phyloP scores from a whole-genome alignment of 2,797 vertebrate genomes.

The Gorsachius magnificus region DNA sequence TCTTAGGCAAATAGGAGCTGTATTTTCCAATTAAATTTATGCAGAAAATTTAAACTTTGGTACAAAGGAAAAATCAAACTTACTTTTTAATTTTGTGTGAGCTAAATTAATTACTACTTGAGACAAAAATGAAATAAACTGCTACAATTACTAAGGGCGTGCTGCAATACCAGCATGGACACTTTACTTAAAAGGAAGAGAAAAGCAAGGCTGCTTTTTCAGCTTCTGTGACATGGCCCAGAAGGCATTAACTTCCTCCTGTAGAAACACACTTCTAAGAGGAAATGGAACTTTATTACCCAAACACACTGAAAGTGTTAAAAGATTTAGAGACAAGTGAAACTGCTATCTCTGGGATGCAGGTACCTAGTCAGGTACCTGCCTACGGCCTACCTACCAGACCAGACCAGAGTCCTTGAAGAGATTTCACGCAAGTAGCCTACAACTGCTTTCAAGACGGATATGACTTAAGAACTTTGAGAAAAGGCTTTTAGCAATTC shows the following conservation, averaged over 20 bases:
- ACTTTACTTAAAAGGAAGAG: not conserved
- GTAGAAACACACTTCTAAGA: not conserved
- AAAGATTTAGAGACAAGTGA: not conserved
- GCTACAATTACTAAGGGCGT: not conserved
- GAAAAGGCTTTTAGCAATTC: not conserved
- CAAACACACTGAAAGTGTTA: not conserved
- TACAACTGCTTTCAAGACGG: not conserved
- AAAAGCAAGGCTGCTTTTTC: not conserved
- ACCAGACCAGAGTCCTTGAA: not conserved
- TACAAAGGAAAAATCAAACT: not conserved
- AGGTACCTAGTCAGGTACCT: not conserved
- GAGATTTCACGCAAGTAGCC: not conserved
- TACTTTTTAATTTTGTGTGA: not conserved
- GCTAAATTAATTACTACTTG: not conserved
- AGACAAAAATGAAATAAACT: not conserved
- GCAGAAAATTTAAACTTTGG: not conserved
- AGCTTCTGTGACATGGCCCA: not conserved
- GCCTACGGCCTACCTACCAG: not conserved
- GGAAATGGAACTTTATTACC: not conserved
- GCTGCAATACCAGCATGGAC: not conserved
- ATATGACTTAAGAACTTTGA: not conserved
- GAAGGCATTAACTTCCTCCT: not conserved
- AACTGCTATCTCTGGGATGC: not conserved
- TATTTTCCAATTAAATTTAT: not conserved
- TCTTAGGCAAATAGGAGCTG: not conserved